A percentile compares a stretch with the other conserved stretches of the same genome.
Evolutionary conservation across 2,113 vertebrate species (phyloP).

Genomic region (Bostrychus sinensis): DNA sequence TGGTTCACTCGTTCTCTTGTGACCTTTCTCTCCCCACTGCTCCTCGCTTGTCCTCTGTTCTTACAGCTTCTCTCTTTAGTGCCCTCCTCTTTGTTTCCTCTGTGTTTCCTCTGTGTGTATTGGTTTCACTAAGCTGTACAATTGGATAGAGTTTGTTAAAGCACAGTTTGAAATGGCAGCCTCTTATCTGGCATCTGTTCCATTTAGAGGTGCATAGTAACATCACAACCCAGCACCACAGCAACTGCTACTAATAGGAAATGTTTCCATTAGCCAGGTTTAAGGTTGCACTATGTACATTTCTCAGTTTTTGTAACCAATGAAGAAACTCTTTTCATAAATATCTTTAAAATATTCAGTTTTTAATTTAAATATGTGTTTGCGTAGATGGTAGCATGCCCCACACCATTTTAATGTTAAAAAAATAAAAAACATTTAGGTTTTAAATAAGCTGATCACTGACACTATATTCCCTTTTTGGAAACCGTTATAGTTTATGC

Average conservation of each 20-base stretch:
- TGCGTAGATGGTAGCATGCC: too few relatives aligned
- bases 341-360: too few relatives aligned
- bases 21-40: neutral
- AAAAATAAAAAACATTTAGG: too few relatives aligned
- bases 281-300: neutral
- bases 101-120: neutral
- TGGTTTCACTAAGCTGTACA: neutral
- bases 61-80: neutral
- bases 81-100: neutral
- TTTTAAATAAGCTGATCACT: too few relatives aligned
- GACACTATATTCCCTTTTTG: too few relatives aligned
- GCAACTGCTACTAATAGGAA: too few relatives aligned
- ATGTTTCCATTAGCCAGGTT: neutral
- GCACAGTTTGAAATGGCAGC: neutral
- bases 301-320: neutral
- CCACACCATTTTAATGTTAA: too few relatives aligned
- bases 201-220: neutral
- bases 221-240: neutral
- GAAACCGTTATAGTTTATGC: too few relatives aligned
- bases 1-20: neutral
- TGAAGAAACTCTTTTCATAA: neutral
- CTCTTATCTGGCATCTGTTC: neutral
- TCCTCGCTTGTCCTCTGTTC: constrained; percentile 21
- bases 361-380: too few relatives aligned
- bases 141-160: neutral